Conservation (phyloP, 2,888 invertebrate species). For the Sesia apiformis region DNA sequence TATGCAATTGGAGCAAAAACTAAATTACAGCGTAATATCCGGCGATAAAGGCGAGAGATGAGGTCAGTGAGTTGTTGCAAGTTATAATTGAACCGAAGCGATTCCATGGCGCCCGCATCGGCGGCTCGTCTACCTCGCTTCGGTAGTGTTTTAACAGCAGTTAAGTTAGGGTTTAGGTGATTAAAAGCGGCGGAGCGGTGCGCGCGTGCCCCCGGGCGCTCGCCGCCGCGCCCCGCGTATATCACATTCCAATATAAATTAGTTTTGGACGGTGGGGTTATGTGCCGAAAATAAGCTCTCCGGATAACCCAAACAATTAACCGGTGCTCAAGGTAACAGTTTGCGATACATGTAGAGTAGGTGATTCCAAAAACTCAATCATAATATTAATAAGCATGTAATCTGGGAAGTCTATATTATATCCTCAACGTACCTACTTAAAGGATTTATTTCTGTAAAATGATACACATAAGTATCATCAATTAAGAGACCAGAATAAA, state of each 20-base stretch:
- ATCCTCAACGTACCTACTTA: neutral
- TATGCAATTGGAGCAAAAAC: neutral
- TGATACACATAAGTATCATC: too few species aligned
- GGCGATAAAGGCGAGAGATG: slow-evolving; percentile 5
- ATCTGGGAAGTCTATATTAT: too few species aligned
- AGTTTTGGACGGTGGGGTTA: slow-evolving; percentile 56
- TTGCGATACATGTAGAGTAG: neutral
- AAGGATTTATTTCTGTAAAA: neutral
- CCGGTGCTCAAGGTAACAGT: slow-evolving; percentile 29
- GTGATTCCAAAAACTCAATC: too few species aligned
- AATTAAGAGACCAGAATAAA: neutral
- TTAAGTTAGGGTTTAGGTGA: slow-evolving; percentile 52
- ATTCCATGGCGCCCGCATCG: slow-evolving; percentile 34
- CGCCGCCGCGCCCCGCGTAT: slow-evolving; percentile 43
- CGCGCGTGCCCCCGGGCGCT: slow-evolving; percentile 56
- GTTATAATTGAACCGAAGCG: slow-evolving; percentile 15
- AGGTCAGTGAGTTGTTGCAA: slow-evolving; percentile 6
- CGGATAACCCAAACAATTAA: slow-evolving; percentile 11
- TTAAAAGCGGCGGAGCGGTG: slow-evolving; percentile 43
- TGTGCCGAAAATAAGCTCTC: slow-evolving; percentile 54
- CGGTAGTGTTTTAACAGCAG: slow-evolving; percentile 55
- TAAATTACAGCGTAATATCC: neutral
- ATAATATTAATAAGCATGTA: too few species aligned
- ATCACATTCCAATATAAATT: slow-evolving; percentile 74
- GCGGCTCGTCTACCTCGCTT: slow-evolving; percentile 15